A percentile compares a stretch with the other conserved stretches of the same genome.
phyloP scores from a whole-genome alignment of 2,888 invertebrate genomes.

The Cheilosia pagana region DNA sequence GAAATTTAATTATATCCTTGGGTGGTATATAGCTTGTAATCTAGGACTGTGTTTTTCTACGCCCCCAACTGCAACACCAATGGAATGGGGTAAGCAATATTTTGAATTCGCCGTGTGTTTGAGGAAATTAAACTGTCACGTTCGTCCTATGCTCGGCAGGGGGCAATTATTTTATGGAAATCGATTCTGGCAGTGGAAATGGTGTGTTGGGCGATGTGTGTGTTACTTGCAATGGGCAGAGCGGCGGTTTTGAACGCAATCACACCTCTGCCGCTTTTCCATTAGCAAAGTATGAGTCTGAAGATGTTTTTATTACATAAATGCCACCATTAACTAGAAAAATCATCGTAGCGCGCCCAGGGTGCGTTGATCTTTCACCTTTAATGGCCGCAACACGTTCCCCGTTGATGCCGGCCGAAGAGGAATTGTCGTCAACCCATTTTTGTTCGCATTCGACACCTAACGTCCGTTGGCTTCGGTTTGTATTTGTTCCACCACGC shows the following conservation, averaged over 20 bases:
- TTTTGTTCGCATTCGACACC: slow-evolving; percentile 38
- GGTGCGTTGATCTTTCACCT: slow-evolving; percentile 36
- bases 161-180: background rate
- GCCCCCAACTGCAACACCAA: background rate
- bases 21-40: slow-evolving; percentile 13
- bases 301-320: background rate
- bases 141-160: background rate
- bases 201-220: background rate
- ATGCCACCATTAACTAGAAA: background rate
- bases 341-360: background rate
- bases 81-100: slow-evolving; percentile 5
- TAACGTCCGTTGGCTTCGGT: slow-evolving; percentile 14
- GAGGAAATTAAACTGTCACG: slow-evolving; percentile 43
- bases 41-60: background rate
- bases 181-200: slow-evolving; percentile 6
- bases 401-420: slow-evolving; percentile 1
- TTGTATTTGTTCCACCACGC: background rate
- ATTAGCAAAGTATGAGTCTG: background rate
- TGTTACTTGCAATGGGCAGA: too few species aligned
- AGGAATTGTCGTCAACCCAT: slow-evolving; percentile 25
- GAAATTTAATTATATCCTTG: slow-evolving; percentile 27
- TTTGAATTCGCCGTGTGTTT: background rate
- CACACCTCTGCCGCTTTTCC: background rate
- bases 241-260: too few species aligned
- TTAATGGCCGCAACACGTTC: slow-evolving; percentile 39